phyloP scores from a whole-genome alignment of 2,113 vertebrate genomes.

The Cairina moschata region DNA sequence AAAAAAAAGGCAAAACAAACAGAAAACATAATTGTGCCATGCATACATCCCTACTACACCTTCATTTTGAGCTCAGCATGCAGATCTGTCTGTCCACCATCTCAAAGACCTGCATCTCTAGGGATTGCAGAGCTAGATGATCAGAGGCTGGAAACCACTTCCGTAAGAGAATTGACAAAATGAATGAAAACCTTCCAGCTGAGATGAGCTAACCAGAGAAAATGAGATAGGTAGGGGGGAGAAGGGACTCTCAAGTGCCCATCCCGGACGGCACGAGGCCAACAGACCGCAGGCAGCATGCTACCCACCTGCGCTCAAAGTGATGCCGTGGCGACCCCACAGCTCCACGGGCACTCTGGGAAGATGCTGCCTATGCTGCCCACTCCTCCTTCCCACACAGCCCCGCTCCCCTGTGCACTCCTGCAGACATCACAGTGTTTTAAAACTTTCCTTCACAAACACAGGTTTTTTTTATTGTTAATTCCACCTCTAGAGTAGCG shows the following conservation, averaged over 20 bases:
- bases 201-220: rapidly evolving
- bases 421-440: neutral
- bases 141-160: neutral
- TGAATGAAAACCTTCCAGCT: neutral
- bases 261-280: neutral
- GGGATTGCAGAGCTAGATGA: neutral
- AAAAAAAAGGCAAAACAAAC: neutral
- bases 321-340: neutral
- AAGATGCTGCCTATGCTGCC: no score
- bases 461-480: neutral
- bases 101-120: neutral
- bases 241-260: neutral
- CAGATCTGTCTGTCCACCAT: neutral
- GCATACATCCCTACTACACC: neutral
- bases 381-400: neutral
- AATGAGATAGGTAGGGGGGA: no score
- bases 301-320: rapidly evolving
- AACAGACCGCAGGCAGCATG: neutral
- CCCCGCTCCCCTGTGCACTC: neutral
- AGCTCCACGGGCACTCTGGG: no score
- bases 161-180: neutral
- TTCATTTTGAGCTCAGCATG: neutral
- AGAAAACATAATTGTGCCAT: neutral
- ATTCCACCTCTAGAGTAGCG: neutral
- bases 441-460: neutral